A percentile compares a stretch with the other conserved stretches of the same genome.
Conservation (phyloP, 2,797 vertebrate species). For the Peromyscus attwateri region DNA sequence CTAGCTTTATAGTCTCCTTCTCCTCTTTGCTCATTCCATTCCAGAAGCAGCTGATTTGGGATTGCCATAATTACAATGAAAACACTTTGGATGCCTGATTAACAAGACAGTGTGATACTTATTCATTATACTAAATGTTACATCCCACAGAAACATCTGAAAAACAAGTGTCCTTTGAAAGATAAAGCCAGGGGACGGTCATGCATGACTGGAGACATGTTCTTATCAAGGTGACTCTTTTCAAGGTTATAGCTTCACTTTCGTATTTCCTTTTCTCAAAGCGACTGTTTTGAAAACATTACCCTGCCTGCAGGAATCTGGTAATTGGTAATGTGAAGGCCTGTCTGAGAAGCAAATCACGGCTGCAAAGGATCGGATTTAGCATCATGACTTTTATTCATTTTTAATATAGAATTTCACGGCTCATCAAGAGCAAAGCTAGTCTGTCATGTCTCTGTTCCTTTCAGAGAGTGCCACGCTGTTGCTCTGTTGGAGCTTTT, state of each 20-base stretch:
- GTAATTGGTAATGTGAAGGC: conserved; percentile 58
- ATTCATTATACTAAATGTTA: conserved; percentile 1
- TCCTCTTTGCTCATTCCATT: neutral
- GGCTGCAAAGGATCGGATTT: conserved; percentile 67
- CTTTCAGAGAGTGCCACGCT: conserved; percentile 37
- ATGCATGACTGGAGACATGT: neutral
- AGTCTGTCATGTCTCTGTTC: conserved; percentile 43
- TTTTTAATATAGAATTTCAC: conserved; percentile 71
- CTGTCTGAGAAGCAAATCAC: conserved; percentile 64
- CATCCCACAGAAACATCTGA: neutral
- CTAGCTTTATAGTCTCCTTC: neutral
- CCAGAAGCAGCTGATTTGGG: conserved; percentile 33
- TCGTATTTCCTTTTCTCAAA: conserved; percentile 42
- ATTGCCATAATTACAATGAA: neutral
- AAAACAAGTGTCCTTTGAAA: neutral
- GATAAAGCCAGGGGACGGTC: neutral
- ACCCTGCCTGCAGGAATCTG: conserved; percentile 40
- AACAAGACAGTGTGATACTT: neutral
- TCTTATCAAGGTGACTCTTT: conserved; percentile 24
- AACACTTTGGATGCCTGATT: neutral
- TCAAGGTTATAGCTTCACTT: conserved; percentile 50
- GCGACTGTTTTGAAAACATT: conserved; percentile 61
- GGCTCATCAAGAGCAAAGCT: conserved; percentile 55
- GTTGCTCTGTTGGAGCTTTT: neutral
- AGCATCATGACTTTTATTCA: conserved; percentile 58